phyloP scores from a whole-genome alignment of 2,113 vertebrate genomes.

The Chaenogobius annularis region DNA sequence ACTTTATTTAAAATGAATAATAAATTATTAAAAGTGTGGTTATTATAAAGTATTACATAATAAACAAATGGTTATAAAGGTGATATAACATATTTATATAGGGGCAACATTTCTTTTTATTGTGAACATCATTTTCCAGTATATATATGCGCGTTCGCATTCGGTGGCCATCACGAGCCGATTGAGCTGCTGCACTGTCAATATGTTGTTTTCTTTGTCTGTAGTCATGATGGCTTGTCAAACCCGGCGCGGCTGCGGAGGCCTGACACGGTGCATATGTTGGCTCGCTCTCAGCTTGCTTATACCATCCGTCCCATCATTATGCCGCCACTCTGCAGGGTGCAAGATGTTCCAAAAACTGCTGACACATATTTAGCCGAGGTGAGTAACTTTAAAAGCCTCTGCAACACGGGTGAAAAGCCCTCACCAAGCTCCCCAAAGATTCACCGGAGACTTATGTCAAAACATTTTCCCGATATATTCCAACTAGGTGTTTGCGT shows the following conservation, averaged over 20 bases:
- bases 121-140: too few relatives aligned
- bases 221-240: neutral
- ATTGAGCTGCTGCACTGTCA: neutral
- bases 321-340: constrained; percentile 5
- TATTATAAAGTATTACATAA: too few relatives aligned
- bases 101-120: too few relatives aligned
- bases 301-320: constrained; percentile 11
- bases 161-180: neutral
- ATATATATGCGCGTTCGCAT: too few relatives aligned
- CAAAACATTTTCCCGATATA: constrained; percentile 27
- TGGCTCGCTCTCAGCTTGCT: constrained; percentile 8
- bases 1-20: too few relatives aligned
- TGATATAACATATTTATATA: too few relatives aligned
- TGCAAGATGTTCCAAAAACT: constrained; percentile 23
- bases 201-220: neutral
- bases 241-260: neutral
- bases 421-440: constrained; percentile 5
- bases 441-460: constrained; percentile 19
- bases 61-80: too few relatives aligned
- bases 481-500: constrained; percentile 19
- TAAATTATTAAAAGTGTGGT: too few relatives aligned
- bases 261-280: neutral
- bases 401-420: constrained; percentile 14
- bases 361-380: constrained; percentile 34
- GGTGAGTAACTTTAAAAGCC: constrained; percentile 38